Percentiles rank a stretch among this genome's conserved stretches.
These are phyloP conservation scores for Apus apus DNA, from an alignment of 2,113 vertebrate genomes.

Conservation along the genomic window DNA sequence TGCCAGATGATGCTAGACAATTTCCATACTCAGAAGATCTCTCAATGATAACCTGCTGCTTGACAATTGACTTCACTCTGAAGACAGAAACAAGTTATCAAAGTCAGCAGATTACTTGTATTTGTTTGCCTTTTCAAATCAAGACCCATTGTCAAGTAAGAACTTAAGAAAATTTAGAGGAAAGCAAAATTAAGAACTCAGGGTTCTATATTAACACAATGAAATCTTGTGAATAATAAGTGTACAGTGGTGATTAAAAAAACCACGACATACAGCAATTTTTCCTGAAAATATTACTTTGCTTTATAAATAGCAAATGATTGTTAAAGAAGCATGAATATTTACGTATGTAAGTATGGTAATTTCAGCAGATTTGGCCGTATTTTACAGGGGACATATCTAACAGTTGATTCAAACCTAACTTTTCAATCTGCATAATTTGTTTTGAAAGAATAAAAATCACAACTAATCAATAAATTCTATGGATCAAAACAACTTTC, in stretches of 20 bases:
- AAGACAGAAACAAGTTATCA: neutral
- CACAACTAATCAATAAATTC: neutral
- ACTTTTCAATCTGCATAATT: neutral
- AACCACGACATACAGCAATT: neutral
- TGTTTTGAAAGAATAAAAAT: conserved; percentile 9
- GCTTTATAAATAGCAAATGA: neutral
- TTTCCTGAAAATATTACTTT: neutral
- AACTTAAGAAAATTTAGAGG: neutral
- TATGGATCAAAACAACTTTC: neutral
- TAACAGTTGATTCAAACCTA: neutral
- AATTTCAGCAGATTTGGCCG: neutral
- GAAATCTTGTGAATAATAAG: neutral
- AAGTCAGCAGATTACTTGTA: neutral
- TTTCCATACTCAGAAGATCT: neutral
- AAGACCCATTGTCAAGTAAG: neutral
- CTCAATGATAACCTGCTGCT: neutral
- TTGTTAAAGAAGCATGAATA: neutral
- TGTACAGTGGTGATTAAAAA: neutral
- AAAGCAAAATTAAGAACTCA: neutral
- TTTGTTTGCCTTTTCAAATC: neutral
- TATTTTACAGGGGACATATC: neutral
- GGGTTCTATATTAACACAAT: neutral
- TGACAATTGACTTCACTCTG: neutral
- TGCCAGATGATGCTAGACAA: neutral
- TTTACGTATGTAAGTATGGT: neutral